Base-by-base conservation (phyloP, 2,113 vertebrate species). In the Carollia perspicillata region DNA sequence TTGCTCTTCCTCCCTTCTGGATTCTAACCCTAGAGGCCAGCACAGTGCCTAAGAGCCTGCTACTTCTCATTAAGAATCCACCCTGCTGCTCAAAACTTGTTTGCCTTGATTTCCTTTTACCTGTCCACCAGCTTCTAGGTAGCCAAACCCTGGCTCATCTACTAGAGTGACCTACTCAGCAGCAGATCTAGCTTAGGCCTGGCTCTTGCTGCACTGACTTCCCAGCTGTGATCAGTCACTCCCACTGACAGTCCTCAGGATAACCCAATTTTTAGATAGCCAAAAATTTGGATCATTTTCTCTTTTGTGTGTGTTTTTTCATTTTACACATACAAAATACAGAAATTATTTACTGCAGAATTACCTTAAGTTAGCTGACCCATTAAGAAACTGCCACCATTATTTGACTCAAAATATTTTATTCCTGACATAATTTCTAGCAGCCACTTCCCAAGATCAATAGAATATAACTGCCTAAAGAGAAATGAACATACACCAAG, bases 351-450 rank as follows among this genome's bases (percentile, higher is more conserved):
- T 74, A 77, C 37, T 87, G 28, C 12, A 84, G 71, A 83, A 60
- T 87, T 66, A 79, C 40, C 49, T 93, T 86, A 94, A 89, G 7
- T 69, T 63, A 92, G 40, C 58, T 74, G 49, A 85, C 53, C 4
- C 66, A 47, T 42, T 95, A 84, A 77, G 74, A 92, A 81, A 63
- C 33, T 69, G 40, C 75, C 74, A 69, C 47, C 35, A 71, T 83
- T 69, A 30, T 71, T 78, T 84, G 84, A 95, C 80, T 93, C 51
- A 89, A 89, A 53, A 72, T 92, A 89, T 86, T 92, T 97, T 96
- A 42, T 90, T 94, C 96, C 89, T 95, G 92, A 90, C 95, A 98
- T 97, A 94, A 96, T 89, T 86, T 49, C 49, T 79, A 53, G 63
- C 89, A 95, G 66, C 68, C 87, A 72, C 44, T 33, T 97, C 28